Evolutionary conservation across 1,140 invertebrate species (phyloP), one percentile per base, ranked within the genome.

Genomic region (Lordiphosa collinella): DNA sequence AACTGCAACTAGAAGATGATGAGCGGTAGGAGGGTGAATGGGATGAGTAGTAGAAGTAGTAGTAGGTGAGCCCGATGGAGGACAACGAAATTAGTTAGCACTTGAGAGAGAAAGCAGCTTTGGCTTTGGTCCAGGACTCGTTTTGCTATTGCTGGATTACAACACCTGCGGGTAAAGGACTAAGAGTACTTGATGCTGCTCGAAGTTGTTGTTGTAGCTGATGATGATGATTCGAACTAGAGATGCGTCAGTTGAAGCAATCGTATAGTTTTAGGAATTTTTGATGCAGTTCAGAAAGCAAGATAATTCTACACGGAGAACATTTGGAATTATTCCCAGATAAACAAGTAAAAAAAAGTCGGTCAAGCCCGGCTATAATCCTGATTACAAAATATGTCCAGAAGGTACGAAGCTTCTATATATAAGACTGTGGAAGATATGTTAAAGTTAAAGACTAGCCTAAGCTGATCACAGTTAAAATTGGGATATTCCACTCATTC

Each of bases 71-170:
- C 18, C 18, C 18, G 4, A 22, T 22, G 61, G 53, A 59, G 71
- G 78, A 70, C 70, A 71, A 69, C 76, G 52, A 84, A 84, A 84
- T 84, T 84, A 84, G 78, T 84, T 84, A 85, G 78, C 78, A 84
- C 78, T 84, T 66, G 59, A 71, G 65, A 71, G 65, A 51, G 64
- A 67, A 68, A 62, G 66, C 62, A 69, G 78, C 72, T 64, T 84
- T 82, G 76, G 78, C 76, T 70, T 49, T 25, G 41, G 54, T 72
- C 78, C 78, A 82, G 75, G 41, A 68, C 48, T 69, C 64, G 65
- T 57, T 57, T 50, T 69, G 14, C 38, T 32, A 10, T 32, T 40
- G 78, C 36, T 61, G 75, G 79, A 72, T 84, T 84, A 85, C 78
- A 78, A 73, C 78, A 84, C 78, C 78, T 84, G 79, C 72, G 78